These are phyloP conservation scores for Desmodus rotundus DNA, from an alignment of 2,113 vertebrate species.

Conservation along the genomic window DNA sequence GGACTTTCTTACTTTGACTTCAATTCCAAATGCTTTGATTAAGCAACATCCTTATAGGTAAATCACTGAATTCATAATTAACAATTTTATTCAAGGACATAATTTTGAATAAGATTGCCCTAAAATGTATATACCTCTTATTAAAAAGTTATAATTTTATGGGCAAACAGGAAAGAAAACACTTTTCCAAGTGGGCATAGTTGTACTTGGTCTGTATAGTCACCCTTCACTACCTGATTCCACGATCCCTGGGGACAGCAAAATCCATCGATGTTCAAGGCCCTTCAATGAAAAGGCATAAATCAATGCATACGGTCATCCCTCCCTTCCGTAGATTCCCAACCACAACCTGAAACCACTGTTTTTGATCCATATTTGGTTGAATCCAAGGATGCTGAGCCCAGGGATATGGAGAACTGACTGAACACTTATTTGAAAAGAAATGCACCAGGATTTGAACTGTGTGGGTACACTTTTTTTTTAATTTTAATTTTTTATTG, in stretches of 20 bases:
- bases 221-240: background rate
- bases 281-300: background rate
- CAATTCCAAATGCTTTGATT: constrained; percentile 19
- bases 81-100: background rate
- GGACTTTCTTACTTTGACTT: background rate
- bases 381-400: background rate
- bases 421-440: background rate
- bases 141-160: background rate
- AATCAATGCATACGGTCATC: no score
- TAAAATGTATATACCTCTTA: background rate
- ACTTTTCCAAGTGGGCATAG: background rate
- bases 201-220: background rate
- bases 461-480: background rate
- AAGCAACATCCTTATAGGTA: background rate
- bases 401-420: no score
- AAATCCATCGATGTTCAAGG: background rate
- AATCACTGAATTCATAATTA: background rate
- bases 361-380: background rate
- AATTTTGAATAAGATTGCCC: background rate
- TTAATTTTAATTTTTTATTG: no score
- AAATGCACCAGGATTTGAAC: background rate
- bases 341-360: background rate
- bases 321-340: background rate
- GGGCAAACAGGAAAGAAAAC: background rate
- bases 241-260: no score